phyloP scores from a whole-genome alignment of 2,797 vertebrate species.

The Tragelaphus eurycerus region DNA sequence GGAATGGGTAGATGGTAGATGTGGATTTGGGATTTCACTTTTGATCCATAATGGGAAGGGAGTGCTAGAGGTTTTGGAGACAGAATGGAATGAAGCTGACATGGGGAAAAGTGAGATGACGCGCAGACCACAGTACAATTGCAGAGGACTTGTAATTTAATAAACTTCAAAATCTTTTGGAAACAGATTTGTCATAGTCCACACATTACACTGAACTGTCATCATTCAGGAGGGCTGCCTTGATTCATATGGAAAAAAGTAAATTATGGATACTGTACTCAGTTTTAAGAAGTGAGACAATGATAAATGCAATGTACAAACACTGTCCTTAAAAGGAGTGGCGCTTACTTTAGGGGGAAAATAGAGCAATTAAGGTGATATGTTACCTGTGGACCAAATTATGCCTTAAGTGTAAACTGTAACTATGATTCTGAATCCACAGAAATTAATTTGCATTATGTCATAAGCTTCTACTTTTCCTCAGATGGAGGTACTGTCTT shows the following conservation, averaged over 20 bases:
- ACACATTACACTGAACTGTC: background rate
- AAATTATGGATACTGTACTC: background rate
- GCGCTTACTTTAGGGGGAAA: background rate
- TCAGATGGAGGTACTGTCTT: background rate
- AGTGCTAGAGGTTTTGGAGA: background rate
- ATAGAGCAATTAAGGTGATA: background rate
- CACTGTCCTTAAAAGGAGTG: background rate
- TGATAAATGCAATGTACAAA: background rate
- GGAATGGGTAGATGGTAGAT: background rate
- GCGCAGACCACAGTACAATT: rapidly evolving
- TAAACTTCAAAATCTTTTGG: background rate
- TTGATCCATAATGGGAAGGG: background rate
- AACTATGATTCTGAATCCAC: background rate
- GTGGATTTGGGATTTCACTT: background rate
- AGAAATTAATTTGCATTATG: background rate
- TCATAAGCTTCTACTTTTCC: background rate
- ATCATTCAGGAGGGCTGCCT: background rate
- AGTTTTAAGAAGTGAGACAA: background rate
- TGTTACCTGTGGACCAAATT: too few species aligned
- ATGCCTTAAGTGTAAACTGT: background rate
- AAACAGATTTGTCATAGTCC: background rate
- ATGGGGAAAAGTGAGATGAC: background rate
- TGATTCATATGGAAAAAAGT: background rate
- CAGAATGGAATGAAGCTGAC: too few species aligned
- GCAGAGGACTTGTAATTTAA: background rate